phyloP scores from a whole-genome alignment of 2,113 vertebrate genomes.

The Entomyzon cyanotis region DNA sequence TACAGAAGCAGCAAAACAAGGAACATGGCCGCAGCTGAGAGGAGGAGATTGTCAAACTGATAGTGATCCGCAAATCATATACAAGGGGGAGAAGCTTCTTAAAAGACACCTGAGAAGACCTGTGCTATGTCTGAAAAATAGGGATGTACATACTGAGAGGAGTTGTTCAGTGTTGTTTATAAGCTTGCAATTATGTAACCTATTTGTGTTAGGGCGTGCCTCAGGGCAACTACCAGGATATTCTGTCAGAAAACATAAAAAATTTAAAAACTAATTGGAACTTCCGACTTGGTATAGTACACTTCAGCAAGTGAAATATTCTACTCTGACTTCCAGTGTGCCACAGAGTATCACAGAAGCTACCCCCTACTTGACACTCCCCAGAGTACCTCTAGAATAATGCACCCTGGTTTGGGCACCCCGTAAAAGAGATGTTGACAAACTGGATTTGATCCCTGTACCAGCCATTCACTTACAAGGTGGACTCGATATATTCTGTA shows the following conservation, averaged over 20 bases:
- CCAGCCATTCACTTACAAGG: neutral
- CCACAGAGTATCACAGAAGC: neutral
- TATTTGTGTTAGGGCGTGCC: neutral
- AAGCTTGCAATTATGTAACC: neutral
- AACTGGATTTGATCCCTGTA: neutral
- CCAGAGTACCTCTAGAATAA: neutral
- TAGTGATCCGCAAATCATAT: neutral
- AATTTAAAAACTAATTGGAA: neutral
- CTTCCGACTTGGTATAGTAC: neutral
- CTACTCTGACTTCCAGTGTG: neutral
- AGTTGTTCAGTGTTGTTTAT: neutral
- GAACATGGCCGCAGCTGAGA: neutral
- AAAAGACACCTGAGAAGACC: neutral
- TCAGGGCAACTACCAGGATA: neutral
- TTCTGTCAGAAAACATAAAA: neutral
- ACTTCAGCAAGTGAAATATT: neutral
- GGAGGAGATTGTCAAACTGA: neutral
- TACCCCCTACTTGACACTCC: neutral
- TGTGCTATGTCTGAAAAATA: neutral
- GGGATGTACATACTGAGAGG: neutral
- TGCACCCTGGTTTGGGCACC: fast-evolving
- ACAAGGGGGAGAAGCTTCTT: neutral
- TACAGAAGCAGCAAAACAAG: neutral
- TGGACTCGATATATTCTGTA: neutral
- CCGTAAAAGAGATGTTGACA: neutral